phyloP scores from a whole-genome alignment of 2,888 invertebrate species.

The Diplazon laetatorius region DNA sequence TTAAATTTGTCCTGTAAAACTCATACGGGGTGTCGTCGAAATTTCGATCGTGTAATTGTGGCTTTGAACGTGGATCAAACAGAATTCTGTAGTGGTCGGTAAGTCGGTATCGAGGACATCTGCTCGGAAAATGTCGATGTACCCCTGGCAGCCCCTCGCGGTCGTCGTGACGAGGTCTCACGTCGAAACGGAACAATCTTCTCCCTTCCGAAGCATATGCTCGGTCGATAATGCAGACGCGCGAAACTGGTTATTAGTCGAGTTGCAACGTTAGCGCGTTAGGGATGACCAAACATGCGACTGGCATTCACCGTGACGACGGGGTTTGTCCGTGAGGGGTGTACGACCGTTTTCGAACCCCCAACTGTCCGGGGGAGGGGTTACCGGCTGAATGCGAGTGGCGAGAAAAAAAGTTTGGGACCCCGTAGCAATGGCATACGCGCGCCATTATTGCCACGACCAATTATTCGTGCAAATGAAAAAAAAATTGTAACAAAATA shows the following conservation, averaged over 20 bases:
- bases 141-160: slow-evolving; percentile 55
- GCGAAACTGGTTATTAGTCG: slow-evolving; percentile 65
- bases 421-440: slow-evolving; percentile 58
- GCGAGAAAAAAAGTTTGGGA: not conserved
- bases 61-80: slow-evolving; percentile 51
- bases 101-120: slow-evolving; percentile 75
- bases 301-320: slow-evolving; percentile 30
- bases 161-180: slow-evolving; percentile 9
- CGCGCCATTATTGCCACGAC: not conserved
- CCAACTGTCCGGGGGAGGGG: slow-evolving; percentile 64
- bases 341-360: slow-evolving; percentile 49
- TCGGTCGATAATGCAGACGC: slow-evolving; percentile 76
- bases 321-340: slow-evolving; percentile 57
- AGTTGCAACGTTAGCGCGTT: slow-evolving; percentile 47
- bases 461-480: not conserved
- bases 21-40: not conserved
- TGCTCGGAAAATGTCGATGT: slow-evolving; percentile 64
- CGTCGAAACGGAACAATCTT: too few relatives aligned
- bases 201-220: not conserved
- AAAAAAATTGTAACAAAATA: too few relatives aligned
- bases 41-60: slow-evolving; percentile 59
- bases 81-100: slow-evolving; percentile 68
- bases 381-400: not conserved
- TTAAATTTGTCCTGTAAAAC: too few relatives aligned
- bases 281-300: slow-evolving; percentile 72